Evolutionary conservation across 2,888 invertebrate genomes (phyloP).

Genomic region (Cryptus viduatorius): DNA sequence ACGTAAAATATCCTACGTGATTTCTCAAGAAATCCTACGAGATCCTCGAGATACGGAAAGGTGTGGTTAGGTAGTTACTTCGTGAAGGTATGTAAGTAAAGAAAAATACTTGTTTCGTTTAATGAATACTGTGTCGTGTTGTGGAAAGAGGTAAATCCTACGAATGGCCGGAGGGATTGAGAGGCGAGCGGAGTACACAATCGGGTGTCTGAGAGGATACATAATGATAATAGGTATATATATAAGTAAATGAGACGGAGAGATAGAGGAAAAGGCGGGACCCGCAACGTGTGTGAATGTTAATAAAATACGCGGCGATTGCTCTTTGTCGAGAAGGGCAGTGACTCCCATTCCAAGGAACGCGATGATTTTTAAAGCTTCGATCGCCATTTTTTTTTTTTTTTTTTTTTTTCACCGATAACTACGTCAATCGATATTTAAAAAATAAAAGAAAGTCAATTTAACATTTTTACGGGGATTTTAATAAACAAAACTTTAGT

Average conservation of each 20-base stretch:
- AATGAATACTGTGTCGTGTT: conserved; percentile 61
- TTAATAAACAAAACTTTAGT: too few species aligned
- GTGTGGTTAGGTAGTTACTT: conserved; percentile 38
- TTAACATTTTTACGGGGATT: neutral
- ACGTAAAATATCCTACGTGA: conserved; percentile 29
- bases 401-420: neutral
- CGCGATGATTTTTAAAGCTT: conserved; percentile 27
- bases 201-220: conserved; percentile 63
- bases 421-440: neutral
- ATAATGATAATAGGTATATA: conserved; percentile 61
- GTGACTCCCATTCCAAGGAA: conserved; percentile 69
- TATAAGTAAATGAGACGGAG: conserved; percentile 57
- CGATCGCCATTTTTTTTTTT: neutral
- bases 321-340: conserved; percentile 73
- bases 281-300: conserved; percentile 76
- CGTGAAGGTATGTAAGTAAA: conserved; percentile 34
- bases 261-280: conserved; percentile 74
- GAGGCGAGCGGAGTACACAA: conserved; percentile 55
- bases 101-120: conserved; percentile 50
- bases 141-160: conserved; percentile 65
- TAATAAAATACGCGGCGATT: conserved; percentile 74
- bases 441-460: neutral
- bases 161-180: conserved; percentile 61
- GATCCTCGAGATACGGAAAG: conserved; percentile 40
- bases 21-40: conserved; percentile 44